Base-by-base conservation (phyloP, 2,113 vertebrate genomes). In the Tychaedon coryphoeus region DNA sequence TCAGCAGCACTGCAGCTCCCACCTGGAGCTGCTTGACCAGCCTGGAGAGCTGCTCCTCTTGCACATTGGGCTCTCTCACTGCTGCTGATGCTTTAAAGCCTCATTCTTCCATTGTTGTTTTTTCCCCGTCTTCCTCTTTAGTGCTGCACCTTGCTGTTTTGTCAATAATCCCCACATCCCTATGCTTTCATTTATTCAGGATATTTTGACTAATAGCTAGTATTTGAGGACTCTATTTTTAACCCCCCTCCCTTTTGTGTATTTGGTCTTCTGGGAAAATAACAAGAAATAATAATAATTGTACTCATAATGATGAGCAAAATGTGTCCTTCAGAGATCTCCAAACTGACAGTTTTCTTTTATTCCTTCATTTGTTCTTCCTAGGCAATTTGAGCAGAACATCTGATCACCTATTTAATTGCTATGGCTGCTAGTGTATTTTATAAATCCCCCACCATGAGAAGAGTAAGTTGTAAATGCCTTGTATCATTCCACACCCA, bases 21-120 rank as follows among this genome's bases (percentile, higher is more conserved):
- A 33, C 9, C 31, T 0, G 2, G 19, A 51, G 17, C 22, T 76
- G 15, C 2, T 0, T 12, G 0, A 0, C 12, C n/a, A 28, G 64
- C 40, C 54, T 3, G 3, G 19, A n/a, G 16, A 76, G 29, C n/a
- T 53, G 24, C 24, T 79, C 4, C 42, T 72, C 18, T 71, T 4
- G 1, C 57, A 26, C 0, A 2, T 33, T 36, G 40, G 4, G 14
- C 23, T 56, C 34, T 72, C 16, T 66, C 14, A 22, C 14, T 45
- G 48, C 61, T 40, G 48, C 5, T 10, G 8, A 11, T 45, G 22
- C 7, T 53, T 80, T 87, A 38, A 70, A 89, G 15, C 8, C 19
- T 58, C 16, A 25, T 50, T 17, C 3, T 80, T 57, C 77, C 42
- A 40, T 9, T 48, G 16, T 10, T 60, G 26, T 8, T 86, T 51